Evolutionary conservation across 1,140 invertebrate species (phyloP).

Genomic region (Neoseiulus cucumeris): DNA sequence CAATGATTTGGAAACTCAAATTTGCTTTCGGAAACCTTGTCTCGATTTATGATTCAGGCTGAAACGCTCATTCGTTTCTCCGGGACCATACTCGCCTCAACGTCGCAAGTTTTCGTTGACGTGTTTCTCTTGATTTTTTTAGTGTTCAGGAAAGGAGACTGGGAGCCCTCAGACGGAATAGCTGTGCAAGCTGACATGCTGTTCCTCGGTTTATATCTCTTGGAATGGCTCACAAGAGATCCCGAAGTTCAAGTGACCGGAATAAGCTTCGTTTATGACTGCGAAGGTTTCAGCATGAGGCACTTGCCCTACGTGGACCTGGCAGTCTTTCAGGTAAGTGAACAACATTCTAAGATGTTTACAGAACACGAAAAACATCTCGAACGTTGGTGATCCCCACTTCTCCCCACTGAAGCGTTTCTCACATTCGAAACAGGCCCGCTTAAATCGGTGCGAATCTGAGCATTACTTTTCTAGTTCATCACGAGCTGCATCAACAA

Average conservation of each 20-base stretch:
- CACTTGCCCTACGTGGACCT: neutral
- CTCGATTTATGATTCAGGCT: too few relatives aligned
- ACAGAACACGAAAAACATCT: neutral
- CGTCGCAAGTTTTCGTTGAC: too few relatives aligned
- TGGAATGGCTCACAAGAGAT: neutral
- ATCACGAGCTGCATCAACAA: slow-evolving; percentile 23
- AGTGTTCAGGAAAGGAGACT: neutral
- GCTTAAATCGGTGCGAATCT: too few relatives aligned
- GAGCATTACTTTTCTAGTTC: neutral
- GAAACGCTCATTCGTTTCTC: too few relatives aligned
- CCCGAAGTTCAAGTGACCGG: neutral
- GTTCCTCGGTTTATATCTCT: neutral
- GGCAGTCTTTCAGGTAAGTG: neutral
- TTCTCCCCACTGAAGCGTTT: neutral
- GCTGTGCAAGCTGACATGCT: slow-evolving; percentile 1
- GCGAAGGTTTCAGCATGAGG: neutral
- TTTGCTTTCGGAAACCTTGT: too few relatives aligned
- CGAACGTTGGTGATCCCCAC: neutral
- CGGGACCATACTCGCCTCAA: too few relatives aligned
- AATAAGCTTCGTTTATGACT: neutral
- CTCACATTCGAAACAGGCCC: neutral
- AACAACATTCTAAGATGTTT: neutral
- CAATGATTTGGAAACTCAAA: too few relatives aligned
- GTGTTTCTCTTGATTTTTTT: neutral
- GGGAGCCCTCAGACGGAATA: neutral